Evolutionary conservation across 2,888 invertebrate species (phyloP), one percentile per base, ranked within the genome.

Genomic region (Caenorhabditis sp.): DNA sequence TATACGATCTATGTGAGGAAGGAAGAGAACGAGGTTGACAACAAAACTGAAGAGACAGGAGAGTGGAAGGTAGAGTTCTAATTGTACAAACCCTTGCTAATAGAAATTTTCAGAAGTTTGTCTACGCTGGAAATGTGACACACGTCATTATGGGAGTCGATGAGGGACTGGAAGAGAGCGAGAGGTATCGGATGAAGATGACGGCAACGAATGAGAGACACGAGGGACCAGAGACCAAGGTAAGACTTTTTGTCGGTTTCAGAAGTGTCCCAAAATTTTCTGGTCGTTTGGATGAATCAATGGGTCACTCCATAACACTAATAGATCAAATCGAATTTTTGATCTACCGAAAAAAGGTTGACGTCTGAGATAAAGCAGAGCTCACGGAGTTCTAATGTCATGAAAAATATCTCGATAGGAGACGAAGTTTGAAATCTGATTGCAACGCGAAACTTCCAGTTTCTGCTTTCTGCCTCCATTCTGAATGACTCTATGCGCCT

Each of bases 201-300:
- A 80, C 85, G 26, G 75, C 85, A 2, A 72, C 75, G 12, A 86
- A 86, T 59, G 83, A 85, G 26, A 63, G 58, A 49, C 76, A 81
- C 51, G 82, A 77, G 26, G 85, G 85, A 19, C 86, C 86, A 0
- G 69, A 77, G 41, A 77, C 77, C 6, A 38, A 69, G 70, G 77
- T 77, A 10, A 31, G 63, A 44, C 12, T 2, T 2, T 4, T 14
- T 19, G n/a, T 19, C 19, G 4, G 47, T 19, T 47, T 47, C 47
- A 47, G n/a, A 19, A 47, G 19, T 10, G 38, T 38, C 12, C 12
- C 38, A 38, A 38, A 6, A 35, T 4, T 35, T 8, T 35, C 5
- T 35, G 4, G 8, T 35, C 8, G 31, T 35, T 35, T 35, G n/a
- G n/a, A n/a, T n/a, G n/a, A n/a, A n/a, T n/a, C n/a, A n/a, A n/a